These are phyloP conservation scores for Xenopus tropicalis DNA, from an alignment of 2,113 vertebrate species.

Conservation along the genomic window DNA sequence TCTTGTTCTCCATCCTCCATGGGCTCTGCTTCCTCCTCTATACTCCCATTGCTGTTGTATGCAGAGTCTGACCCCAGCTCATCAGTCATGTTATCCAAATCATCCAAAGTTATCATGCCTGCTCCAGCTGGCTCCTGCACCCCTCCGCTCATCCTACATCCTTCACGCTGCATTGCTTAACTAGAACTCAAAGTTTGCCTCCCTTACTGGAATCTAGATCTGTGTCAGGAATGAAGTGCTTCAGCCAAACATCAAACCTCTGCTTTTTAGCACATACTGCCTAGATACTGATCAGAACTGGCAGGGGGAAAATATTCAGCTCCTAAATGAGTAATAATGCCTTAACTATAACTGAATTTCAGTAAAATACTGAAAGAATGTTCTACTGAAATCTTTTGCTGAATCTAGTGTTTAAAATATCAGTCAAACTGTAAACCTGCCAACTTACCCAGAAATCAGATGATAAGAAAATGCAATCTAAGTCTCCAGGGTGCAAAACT, in stretches of 20 bases:
- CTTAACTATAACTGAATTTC: no score
- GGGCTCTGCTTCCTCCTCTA: constrained; percentile 60
- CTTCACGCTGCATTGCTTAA: constrained; percentile 66
- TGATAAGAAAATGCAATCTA: not conserved
- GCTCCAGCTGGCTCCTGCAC: constrained; percentile 38
- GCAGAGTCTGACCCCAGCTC: constrained; percentile 68
- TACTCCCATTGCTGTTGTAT: constrained; percentile 60
- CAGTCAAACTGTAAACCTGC: no score
- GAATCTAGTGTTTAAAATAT: no score
- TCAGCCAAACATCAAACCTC: no score
- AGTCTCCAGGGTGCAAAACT: not conserved
- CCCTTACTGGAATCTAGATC: not conserved
- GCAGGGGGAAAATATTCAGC: no score
- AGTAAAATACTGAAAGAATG: no score
- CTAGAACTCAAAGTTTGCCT: not conserved
- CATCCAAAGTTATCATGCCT: constrained; percentile 77
- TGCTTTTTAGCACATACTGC: no score
- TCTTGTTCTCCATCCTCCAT: constrained; percentile 67
- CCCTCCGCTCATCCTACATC: constrained; percentile 62
- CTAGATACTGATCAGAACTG: no score
- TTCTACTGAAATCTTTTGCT: no score
- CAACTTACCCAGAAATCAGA: no score
- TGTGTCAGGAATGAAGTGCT: not conserved
- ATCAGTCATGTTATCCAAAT: constrained; percentile 73
- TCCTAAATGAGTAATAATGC: no score